Conservation (phyloP, 2,888 invertebrate species). For the Cepaea hortensis region DNA sequence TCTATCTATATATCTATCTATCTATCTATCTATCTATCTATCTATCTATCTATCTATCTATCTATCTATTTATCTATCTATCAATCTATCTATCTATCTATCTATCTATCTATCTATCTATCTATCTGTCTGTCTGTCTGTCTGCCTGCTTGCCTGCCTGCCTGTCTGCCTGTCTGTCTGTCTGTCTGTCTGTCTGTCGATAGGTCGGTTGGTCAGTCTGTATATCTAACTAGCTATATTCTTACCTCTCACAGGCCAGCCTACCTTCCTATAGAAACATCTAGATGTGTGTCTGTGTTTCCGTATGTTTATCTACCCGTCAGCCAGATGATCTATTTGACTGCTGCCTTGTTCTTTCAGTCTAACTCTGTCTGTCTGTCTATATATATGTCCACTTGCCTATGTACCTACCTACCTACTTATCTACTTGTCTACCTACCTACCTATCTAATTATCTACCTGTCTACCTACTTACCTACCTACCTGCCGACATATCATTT, state of each 20-base stretch:
- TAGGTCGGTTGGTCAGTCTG: no score
- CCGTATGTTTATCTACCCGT: no score
- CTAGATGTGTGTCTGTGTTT: no score
- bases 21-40: not conserved
- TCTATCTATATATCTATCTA: conserved; percentile 1
- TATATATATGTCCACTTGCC: not conserved
- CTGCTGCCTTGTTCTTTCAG: no score
- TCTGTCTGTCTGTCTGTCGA: not conserved
- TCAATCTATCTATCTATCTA: conserved; percentile 2
- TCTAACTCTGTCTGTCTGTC: not conserved
- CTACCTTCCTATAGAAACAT: no score
- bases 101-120: conserved; percentile 7
- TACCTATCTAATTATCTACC: no score
- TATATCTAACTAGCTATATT: no score
- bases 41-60: conserved; percentile 7
- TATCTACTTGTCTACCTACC: no score
- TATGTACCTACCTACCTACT: no score
- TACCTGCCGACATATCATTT: not conserved
- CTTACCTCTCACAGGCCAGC: no score
- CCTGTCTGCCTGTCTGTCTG: not conserved
- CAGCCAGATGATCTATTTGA: no score
- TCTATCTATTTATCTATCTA: conserved; percentile 3
- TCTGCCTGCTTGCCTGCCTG: not conserved
- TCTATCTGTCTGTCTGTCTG: not conserved
- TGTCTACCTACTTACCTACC: no score